phyloP scores from a whole-genome alignment of 2,888 invertebrate genomes.

The Argyresthia goedartella region DNA sequence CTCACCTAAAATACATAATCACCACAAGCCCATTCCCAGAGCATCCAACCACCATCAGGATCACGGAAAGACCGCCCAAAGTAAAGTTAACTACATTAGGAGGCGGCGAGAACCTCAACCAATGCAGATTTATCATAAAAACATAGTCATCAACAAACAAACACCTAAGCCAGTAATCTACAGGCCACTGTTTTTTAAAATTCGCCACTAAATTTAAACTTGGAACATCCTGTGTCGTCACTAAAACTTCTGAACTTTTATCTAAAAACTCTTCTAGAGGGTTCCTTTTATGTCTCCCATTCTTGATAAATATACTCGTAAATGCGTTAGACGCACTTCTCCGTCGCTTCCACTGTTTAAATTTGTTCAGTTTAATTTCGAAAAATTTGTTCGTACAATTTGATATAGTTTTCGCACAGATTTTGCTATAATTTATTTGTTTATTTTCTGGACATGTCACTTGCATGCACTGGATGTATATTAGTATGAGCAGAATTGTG shows the following conservation, averaged over 20 bases:
- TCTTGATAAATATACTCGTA: conserved; percentile 7
- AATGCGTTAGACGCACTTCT: conserved; percentile 29
- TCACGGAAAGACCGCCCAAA: conserved; percentile 72
- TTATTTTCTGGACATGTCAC: neutral
- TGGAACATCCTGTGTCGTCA: neutral
- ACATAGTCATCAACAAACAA: conserved; percentile 70
- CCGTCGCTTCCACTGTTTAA: conserved; percentile 53
- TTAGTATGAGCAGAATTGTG: too few species aligned
- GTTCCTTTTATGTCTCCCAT: neutral
- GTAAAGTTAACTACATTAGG: conserved; percentile 65
- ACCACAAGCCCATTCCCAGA: conserved; percentile 79
- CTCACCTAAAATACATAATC: conserved; percentile 75
- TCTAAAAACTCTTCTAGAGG: neutral
- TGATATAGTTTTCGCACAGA: conserved; percentile 10
- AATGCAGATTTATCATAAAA: conserved; percentile 74
- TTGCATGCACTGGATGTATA: neutral
- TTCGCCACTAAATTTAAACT: conserved; percentile 18
- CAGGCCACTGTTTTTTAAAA: conserved; percentile 51
- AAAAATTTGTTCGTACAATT: conserved; percentile 36
- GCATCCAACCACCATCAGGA: conserved; percentile 74
- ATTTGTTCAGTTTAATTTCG: conserved; percentile 34
- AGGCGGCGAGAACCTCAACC: conserved; percentile 78
- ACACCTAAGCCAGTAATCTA: conserved; percentile 57
- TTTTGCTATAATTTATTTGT: neutral
- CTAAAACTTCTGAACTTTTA: neutral